phyloP scores from a whole-genome alignment of 1,140 invertebrate species.

The Drosophila serrata region DNA sequence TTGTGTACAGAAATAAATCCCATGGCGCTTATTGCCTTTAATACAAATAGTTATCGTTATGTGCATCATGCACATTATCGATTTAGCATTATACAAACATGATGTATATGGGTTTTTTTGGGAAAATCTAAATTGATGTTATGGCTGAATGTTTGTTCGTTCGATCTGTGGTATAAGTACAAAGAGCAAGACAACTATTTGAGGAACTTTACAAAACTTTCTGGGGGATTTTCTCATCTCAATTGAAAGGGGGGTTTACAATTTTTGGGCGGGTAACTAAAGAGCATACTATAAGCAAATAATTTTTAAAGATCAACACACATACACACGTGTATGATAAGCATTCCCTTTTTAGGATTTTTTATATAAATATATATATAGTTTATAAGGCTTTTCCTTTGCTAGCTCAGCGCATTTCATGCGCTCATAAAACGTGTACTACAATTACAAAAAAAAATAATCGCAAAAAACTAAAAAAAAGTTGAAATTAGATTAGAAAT shows the following conservation, averaged over 20 bases:
- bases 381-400: slow-evolving; percentile 38
- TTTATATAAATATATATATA: slow-evolving; percentile 24
- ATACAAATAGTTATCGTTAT: slow-evolving; percentile 37
- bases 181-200: slow-evolving; percentile 34
- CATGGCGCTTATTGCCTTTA: slow-evolving; percentile 25
- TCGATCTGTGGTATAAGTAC: slow-evolving; percentile 17
- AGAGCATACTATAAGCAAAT: slow-evolving; percentile 2
- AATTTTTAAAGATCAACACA: slow-evolving; percentile 30
- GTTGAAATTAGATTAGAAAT: background rate
- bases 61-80: slow-evolving; percentile 20
- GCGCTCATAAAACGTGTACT: slow-evolving; percentile 44
- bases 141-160: slow-evolving; percentile 23
- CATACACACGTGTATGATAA: background rate
- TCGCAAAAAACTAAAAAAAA: slow-evolving; percentile 17
- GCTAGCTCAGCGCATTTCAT: slow-evolving; percentile 48
- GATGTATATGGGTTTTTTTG: background rate
- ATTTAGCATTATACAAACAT: slow-evolving; percentile 1
- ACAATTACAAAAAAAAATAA: slow-evolving; percentile 27
- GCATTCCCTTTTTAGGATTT: background rate
- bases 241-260: slow-evolving; percentile 11
- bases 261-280: background rate
- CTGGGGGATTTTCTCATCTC: background rate
- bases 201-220: slow-evolving; percentile 41
- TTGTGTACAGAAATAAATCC: slow-evolving; percentile 49
- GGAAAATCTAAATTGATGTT: background rate